phyloP scores from a whole-genome alignment of 1,140 invertebrate genomes.

The Ganaspis sp. region DNA sequence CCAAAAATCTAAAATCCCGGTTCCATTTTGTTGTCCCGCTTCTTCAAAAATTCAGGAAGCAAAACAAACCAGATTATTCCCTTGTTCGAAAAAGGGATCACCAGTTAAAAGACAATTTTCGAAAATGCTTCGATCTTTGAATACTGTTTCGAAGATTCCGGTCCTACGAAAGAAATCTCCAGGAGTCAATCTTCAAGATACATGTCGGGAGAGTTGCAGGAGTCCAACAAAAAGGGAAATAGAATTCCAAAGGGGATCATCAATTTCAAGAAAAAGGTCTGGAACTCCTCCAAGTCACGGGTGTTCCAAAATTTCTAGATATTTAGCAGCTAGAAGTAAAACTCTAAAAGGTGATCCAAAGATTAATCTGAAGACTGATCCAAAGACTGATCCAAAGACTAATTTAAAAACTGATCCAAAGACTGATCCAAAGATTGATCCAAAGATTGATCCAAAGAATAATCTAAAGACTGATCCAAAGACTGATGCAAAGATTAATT shows the following conservation, averaged over 20 bases:
- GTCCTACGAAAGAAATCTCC: neutral
- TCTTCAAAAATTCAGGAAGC: neutral
- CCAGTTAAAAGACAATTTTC: neutral
- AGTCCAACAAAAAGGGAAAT: too few relatives aligned
- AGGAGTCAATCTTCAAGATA: neutral
- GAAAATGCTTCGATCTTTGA: too few relatives aligned
- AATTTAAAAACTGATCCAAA: too few relatives aligned
- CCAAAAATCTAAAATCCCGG: neutral
- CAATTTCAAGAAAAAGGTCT: neutral
- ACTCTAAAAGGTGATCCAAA: too few relatives aligned
- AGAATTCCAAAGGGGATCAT: neutral
- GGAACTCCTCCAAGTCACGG: neutral
- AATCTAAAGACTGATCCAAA: neutral
- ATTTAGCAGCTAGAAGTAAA: neutral
- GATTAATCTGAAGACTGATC: neutral
- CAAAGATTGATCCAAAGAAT: neutral
- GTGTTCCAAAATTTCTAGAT: neutral
- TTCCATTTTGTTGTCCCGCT: neutral
- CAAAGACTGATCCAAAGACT: too few relatives aligned
- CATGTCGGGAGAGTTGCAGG: neutral
- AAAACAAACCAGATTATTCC: neutral
- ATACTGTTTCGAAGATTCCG: constrained; percentile 3
- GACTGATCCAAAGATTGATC: neutral
- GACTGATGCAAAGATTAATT: too few relatives aligned
- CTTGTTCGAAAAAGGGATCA: neutral